A percentile compares a stretch with the other conserved stretches of the same genome.
phyloP scores from a whole-genome alignment of 2,113 vertebrate species.

The Salvelinus sp. region DNA sequence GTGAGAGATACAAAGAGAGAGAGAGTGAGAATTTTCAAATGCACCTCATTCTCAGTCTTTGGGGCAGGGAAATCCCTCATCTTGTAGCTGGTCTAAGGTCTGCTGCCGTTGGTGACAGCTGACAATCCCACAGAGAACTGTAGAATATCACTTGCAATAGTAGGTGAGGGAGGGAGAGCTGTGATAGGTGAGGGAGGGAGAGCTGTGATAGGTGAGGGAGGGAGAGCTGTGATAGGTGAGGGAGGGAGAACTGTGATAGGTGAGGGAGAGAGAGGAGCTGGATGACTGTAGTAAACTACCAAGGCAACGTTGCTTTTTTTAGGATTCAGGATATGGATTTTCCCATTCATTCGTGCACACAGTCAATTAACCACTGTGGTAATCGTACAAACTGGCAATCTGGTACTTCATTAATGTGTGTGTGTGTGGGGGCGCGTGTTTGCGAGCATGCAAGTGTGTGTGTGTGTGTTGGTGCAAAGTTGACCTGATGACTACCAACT shows the following conservation, averaged over 20 bases:
- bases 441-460: too few relatives aligned
- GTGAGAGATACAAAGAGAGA: too few relatives aligned
- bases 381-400: not conserved
- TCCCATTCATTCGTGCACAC: slow-evolving; percentile 26
- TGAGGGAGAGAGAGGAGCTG: not conserved
- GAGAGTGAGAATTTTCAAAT: slow-evolving; percentile 12
- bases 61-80: slow-evolving; percentile 65
- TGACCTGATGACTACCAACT: too few relatives aligned
- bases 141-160: slow-evolving; percentile 57
- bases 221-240: too few relatives aligned
- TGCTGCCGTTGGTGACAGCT: slow-evolving; percentile 70
- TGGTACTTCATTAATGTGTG: not conserved
- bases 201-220: too few relatives aligned
- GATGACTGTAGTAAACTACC: slow-evolving; percentile 10
- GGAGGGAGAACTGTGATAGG: too few relatives aligned
- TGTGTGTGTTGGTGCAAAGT: too few relatives aligned
- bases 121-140: slow-evolving; percentile 59
- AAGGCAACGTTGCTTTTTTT: slow-evolving; percentile 3
- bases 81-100: slow-evolving; percentile 76
- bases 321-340: not conserved
- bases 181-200: not conserved
- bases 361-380: not conserved
- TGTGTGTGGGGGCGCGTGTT: too few relatives aligned
- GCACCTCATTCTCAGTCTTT: slow-evolving; percentile 46
- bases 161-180: not conserved